Base-by-base conservation (phyloP, 2,797 vertebrate genomes). In the Helicolenus hilgendorfi region DNA sequence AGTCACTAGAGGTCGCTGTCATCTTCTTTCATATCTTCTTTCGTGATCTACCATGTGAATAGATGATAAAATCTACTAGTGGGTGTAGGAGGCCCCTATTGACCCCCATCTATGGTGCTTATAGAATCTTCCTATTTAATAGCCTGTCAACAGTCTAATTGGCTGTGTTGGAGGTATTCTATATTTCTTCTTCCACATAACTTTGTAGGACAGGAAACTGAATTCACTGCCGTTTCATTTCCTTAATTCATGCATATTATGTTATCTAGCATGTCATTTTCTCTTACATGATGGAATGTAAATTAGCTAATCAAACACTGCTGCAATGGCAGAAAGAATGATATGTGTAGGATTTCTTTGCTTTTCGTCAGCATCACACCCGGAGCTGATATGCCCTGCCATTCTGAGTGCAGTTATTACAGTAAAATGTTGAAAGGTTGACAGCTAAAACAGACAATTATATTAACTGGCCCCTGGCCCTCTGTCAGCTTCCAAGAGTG, bases 371-470 rank as follows among this genome's bases (percentile, higher is more conserved):
- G 81, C 56, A 65, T 87, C 79, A 72, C 85, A 89, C 76, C 79
- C 31, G n/a, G 72, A 80, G 82, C 81, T 91, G 89, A 91, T 91
- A 87, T 65, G 33, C 68, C 22, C 36, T 86, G 75, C 79, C 83
- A 83, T 81, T 88, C 72, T 72, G 26, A 85, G 63, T 84, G 62
- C 83, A 74, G 73, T 79, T 88, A 88, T 91, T 92, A 94, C 80
- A 79, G 78, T 72, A 72, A 78, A 92, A 86, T 35, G 83, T 90
- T 90, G 83, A 94, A 84, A 89, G 87, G 86, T 88, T 94, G 91
- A 92, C 90, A 94, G 82, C 71, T 77, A 87, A 92, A 94, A 83
- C 87, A 92, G 88, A 91, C 81, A 91, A 92, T 95, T 90, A 90
- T 83, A 79, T 92, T 80, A 86, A 86, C 87, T 88, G 85, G 81